Base-by-base conservation (phyloP, 1,140 invertebrate species). In the Oreohelix idahoensis region DNA sequence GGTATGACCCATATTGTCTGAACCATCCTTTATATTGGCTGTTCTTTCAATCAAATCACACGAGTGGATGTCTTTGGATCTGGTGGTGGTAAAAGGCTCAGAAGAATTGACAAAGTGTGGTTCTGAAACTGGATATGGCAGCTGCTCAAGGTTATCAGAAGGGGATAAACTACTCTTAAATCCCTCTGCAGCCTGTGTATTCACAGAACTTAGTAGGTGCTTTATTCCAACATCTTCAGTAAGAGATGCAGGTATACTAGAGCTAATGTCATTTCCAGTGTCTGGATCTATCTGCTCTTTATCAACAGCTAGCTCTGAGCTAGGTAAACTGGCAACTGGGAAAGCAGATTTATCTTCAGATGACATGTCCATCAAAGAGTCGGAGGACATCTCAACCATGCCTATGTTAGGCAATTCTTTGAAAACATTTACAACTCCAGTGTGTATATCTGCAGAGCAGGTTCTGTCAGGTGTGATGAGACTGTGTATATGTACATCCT, bases 201-300 rank as follows among this genome's bases (percentile, higher is more conserved):
- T 63, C 35, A 36, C 53, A 39, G 78, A 51, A 38, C 63, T 32
- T 4, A 79, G 58, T 13, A 79, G 26, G n/a, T 58, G 51, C 38
- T 69, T 79, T 36, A 58, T 66, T 23, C 26, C 78, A 26, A 97
- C 94, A 29, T 96, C 96, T 88, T 95, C 92, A 84, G 94, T 93
- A 20, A 97, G 92, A 35, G 94, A 94, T 82, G 95, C 93, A 89
- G 96, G 96, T 89, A 94, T 94, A 84, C 95, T 95, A 80, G 94
- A 95, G 20, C 84, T 84, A 36, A 84, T 84, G 45, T 86, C 84
- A 85, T 87, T 39, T 84, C 91, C 93, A 58, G 94, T 94, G 83
- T 95, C 93, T 84, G 96, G 94, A 91, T 98, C 96, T 85, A 98
- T 96, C 23, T 98, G 95, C 38, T 96, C 96, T 83, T 94, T 94